Evolutionary conservation across 2,113 vertebrate species (phyloP).

Genomic region (Carassius carassius): DNA sequence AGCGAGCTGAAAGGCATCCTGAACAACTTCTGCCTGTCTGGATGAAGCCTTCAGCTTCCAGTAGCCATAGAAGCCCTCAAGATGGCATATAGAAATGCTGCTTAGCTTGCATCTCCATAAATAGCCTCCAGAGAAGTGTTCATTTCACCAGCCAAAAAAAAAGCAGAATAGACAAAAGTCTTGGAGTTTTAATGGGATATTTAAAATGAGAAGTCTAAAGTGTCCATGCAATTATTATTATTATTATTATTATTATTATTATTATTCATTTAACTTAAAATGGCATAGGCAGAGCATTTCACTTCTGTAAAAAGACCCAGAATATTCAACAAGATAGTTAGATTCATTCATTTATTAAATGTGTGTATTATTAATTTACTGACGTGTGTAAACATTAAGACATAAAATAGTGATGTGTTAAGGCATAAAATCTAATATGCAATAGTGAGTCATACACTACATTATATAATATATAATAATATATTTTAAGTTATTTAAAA

Average conservation of each 20-base stretch:
- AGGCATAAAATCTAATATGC: neutral
- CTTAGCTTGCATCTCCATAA: slow-evolving; percentile 35
- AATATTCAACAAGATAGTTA: neutral
- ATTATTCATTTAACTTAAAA: neutral
- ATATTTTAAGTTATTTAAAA: neutral
- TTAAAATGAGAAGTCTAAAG: neutral
- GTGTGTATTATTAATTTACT: neutral
- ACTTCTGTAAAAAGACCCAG: neutral
- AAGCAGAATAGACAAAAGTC: no score
- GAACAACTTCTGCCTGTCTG: slow-evolving; percentile 12
- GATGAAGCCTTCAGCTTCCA: neutral
- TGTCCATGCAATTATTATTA: neutral
- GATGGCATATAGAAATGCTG: neutral
- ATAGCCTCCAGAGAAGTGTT: slow-evolving; percentile 21
- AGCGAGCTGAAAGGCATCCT: neutral
- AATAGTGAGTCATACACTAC: no score
- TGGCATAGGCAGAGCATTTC: neutral
- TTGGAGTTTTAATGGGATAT: neutral
- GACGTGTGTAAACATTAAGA: neutral
- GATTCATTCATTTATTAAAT: neutral
- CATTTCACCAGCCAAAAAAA: slow-evolving; percentile 5
- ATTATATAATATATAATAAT: no score
- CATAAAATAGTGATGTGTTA: neutral
- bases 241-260: no score
- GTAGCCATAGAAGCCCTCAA: slow-evolving; percentile 9